Conservation (phyloP, 2,797 vertebrate species). For the Graptemys geographica region DNA sequence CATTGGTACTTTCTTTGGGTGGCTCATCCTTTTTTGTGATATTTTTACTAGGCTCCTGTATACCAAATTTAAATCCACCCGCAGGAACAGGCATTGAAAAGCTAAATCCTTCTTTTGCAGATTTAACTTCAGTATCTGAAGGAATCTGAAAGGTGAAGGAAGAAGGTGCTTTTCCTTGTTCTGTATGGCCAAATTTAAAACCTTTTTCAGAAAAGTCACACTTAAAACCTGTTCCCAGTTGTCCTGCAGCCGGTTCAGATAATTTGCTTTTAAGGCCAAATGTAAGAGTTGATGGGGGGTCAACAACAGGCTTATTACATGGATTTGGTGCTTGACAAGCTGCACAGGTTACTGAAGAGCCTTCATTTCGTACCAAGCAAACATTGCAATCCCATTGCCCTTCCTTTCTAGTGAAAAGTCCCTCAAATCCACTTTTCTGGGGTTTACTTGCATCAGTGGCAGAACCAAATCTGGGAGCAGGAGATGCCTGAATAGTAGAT, state of each 20-base stretch:
- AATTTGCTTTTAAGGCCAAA: conserved; percentile 75
- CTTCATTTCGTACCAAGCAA: conserved; percentile 87
- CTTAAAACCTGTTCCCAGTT: conserved; percentile 85
- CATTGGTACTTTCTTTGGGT: conserved; percentile 74
- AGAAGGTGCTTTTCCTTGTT: conserved; percentile 79
- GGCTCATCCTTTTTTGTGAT: conserved; percentile 49
- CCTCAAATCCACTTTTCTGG: conserved; percentile 80
- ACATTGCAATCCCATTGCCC: conserved; percentile 91
- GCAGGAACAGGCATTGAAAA: conserved; percentile 84
- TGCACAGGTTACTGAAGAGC: conserved; percentile 80
- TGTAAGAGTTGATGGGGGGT: conserved; percentile 49
- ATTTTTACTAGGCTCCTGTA: conserved; percentile 83
- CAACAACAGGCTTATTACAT: conserved; percentile 71
- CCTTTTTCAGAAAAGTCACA: conserved; percentile 80
- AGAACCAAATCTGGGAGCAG: conserved; percentile 59
- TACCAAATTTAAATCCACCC: conserved; percentile 91
- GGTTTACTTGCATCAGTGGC: conserved; percentile 60
- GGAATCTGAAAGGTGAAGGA: conserved; percentile 87
- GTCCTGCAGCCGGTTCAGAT: conserved; percentile 77
- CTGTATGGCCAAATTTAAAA: conserved; percentile 90
- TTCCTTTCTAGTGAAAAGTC: conserved; percentile 85
- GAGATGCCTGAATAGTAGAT: conserved; percentile 26
- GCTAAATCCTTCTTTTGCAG: conserved; percentile 85
- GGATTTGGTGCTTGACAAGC: conserved; percentile 87
- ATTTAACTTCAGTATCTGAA: conserved; percentile 76